phyloP scores from a whole-genome alignment of 1,140 invertebrate species.

The Polyergus mexicanus region DNA sequence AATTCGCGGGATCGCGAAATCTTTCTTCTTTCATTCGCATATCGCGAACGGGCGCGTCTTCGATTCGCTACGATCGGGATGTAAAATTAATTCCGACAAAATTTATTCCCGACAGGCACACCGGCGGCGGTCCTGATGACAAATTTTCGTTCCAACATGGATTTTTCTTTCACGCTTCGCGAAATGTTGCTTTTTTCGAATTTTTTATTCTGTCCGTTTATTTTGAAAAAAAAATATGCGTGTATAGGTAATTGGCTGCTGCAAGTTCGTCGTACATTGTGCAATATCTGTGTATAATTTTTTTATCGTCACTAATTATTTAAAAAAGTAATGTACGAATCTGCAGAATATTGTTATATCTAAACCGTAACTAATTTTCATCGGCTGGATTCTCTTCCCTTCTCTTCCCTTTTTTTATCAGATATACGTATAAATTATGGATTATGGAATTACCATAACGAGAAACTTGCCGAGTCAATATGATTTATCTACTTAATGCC shows the following conservation, averaged over 20 bases:
- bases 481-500: constrained; percentile 21
- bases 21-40: background rate
- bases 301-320: background rate
- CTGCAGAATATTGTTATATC: background rate
- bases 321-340: background rate
- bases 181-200: no score
- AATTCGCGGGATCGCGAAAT: background rate
- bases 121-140: background rate
- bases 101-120: background rate
- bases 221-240: background rate
- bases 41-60: background rate
- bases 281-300: background rate
- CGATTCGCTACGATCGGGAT: background rate
- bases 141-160: constrained; percentile 20
- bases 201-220: background rate
- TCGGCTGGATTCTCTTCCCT: background rate
- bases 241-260: background rate
- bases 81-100: constrained; percentile 43
- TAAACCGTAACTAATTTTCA: background rate
- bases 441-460: constrained; percentile 40
- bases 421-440: constrained; percentile 40
- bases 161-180: background rate
- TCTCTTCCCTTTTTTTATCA: no score
- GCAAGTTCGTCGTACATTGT: background rate
- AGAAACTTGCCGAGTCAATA: constrained; percentile 17